Evolutionary conservation across 2,113 vertebrate genomes (phyloP), one percentile per base, ranked within the genome.

Genomic region (Hippotragus niger): DNA sequence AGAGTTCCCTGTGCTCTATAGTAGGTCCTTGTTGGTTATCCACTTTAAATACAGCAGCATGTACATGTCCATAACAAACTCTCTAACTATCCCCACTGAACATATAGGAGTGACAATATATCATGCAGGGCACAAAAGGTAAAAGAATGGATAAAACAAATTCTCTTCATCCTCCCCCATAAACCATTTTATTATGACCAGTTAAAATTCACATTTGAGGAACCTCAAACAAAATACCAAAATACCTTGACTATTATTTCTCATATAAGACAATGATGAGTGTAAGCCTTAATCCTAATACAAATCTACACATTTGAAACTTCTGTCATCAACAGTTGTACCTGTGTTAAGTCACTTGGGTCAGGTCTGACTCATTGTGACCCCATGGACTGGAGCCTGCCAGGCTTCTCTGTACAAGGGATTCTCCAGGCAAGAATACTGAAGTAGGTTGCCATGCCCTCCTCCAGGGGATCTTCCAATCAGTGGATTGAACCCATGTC

Each of bases 91-190:
- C 23, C 40, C 71, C 71, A 50, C 4, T 64, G n/a, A 1, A 93
- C n/a, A 95, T 80, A 97, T 50, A 93, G 25, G 55, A 90, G 64
- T 55, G 60, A 45, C 8, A 89, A 52, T 88, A 43, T 47, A 76
- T 52, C 80, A 88, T 45, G 52, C 31, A 81, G 0, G 86, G 27
- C 7, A 43, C 5, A 64, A 45, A 95, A 91, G 62, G 27, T 84
- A 95, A 96, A 13, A 4, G 47, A 92, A 92, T 80, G 43, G 74
- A 88, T 86, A 76, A 97, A 95, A 33, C 23, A 96, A 87, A 5
- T 74, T 97, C 36, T 74, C 27, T 50, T 82, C 2, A 50, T 93
- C 53, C 2, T 86, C 78, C 62, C n/a, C 45, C 95, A 92, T 76
- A 9, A 84, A 85, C 62, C 82, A 95, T 71, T 89, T 97, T 27